These are phyloP conservation scores for Pelecanoides urinatrix DNA, from an alignment of 2,113 vertebrate genomes.

Conservation along the genomic window DNA sequence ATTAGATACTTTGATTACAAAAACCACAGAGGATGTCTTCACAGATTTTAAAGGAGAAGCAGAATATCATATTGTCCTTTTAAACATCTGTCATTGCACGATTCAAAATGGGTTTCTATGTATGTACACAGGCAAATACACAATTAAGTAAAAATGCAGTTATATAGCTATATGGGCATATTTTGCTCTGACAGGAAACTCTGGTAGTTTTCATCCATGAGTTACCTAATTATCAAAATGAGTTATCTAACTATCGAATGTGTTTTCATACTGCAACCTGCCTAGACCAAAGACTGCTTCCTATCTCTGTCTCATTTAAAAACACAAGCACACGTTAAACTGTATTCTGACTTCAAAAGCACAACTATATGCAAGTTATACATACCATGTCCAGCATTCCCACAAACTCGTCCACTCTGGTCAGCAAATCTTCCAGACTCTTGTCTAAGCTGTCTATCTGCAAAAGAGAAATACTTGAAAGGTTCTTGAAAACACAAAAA, in stretches of 20 bases:
- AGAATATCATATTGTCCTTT: neutral
- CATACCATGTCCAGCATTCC: conserved; percentile 95
- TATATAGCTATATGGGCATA: rapidly evolving
- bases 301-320: too few species aligned
- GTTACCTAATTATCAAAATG: neutral
- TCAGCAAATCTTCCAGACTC: conserved; percentile 90
- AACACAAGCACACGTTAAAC: too few species aligned
- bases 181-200: neutral
- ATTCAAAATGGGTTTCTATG: neutral
- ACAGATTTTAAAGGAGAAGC: neutral
- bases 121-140: rapidly evolving
- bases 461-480: neutral
- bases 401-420: conserved; percentile 93
- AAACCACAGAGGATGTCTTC: neutral
- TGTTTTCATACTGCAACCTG: neutral
- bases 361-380: neutral
- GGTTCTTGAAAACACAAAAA: neutral
- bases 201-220: neutral
- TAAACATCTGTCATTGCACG: rapidly evolving
- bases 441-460: conserved; percentile 85
- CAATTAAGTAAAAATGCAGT: neutral
- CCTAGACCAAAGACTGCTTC: neutral
- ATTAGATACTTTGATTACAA: neutral
- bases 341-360: neutral
- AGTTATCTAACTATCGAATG: neutral